Base-by-base conservation (phyloP, 35 echinoderm and acorn worm genomes). In the Lytechinus variegatus region DNA sequence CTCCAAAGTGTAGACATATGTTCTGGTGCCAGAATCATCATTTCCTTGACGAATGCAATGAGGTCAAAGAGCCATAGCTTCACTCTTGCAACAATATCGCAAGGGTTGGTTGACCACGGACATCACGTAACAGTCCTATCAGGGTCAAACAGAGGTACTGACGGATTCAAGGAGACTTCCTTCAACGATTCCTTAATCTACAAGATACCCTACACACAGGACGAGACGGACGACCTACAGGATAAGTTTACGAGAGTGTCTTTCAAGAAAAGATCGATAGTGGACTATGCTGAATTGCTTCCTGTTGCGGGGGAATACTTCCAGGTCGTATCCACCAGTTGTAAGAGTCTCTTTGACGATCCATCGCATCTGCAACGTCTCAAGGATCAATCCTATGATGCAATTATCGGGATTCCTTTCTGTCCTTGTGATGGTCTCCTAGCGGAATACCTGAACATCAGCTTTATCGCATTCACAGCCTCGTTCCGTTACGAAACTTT, bases 11-110 rank as follows among this genome's bases (percentile, higher is more conserved):
- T 33, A 9, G 29, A 28, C 88, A 13, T 44, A 21, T 90, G 29
- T 90, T 90, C 88, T 5, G 27, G 92, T 57, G 92, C 92, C 27
- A 93, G 53, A 9, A 93, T 93, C 28, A 27, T 93, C 9, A 56
- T 93, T 93, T 93, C 92, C 10, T 44, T 93, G 29, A 93, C 92
- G 16, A 93, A 93, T 27, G 92, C 92, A 53, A 93, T 93, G 92
- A 93, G 92, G 54, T 56, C 92, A 16, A 93, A 93, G 92, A 93
- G 92, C 27, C 92, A 93, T 24, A 93, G 92, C 92, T 93, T 53
- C 92, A 93, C n/a, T 57, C 92, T 93, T 7, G 92, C 92, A 10
- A 93, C n/a, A 54, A 93, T 93, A 9, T 54, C 92, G 5, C 29
- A 93, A 24, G 92, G 92, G 9, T 24, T 93, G 14, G n/a, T 93